These are phyloP conservation scores for Theodoxus fluviatilis DNA, from an alignment of 2,888 invertebrate genomes.

Conservation along the genomic window DNA sequence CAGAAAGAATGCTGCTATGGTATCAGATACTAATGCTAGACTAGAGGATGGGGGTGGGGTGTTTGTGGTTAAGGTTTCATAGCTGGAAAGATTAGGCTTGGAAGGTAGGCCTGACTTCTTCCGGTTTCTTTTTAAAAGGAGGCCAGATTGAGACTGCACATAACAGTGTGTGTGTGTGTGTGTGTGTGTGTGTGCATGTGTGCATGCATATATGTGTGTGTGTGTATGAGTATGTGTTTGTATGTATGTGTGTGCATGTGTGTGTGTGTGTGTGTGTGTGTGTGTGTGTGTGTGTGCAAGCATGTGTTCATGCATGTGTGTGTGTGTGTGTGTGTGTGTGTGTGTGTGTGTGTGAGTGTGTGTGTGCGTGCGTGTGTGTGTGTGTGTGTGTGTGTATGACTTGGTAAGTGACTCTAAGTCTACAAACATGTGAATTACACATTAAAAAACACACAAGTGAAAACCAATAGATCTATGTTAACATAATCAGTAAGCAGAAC, in stretches of 20 bases:
- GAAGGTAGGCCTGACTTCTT: no score
- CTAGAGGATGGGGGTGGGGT: no score
- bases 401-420: not conserved
- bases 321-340: not conserved
- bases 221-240: not conserved
- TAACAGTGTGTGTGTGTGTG: slow-evolving; percentile 14
- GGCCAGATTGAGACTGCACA: no score
- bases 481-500: no score
- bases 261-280: not conserved
- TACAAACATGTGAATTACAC: no score
- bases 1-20: no score
- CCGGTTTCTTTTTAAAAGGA: no score
- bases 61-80: no score
- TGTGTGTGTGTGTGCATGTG: not conserved
- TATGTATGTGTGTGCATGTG: not conserved
- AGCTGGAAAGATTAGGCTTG: no score
- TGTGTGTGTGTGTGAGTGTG: slow-evolving; percentile 9
- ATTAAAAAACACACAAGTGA: no score
- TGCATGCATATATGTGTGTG: not conserved
- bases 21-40: no score
- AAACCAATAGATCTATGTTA: no score
- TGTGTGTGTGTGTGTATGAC: not conserved
- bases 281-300: not conserved
- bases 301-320: not conserved
- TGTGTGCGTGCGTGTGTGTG: slow-evolving; percentile 14